Conservation (phyloP, 2,797 vertebrate species). For the Sorex maritimensis region DNA sequence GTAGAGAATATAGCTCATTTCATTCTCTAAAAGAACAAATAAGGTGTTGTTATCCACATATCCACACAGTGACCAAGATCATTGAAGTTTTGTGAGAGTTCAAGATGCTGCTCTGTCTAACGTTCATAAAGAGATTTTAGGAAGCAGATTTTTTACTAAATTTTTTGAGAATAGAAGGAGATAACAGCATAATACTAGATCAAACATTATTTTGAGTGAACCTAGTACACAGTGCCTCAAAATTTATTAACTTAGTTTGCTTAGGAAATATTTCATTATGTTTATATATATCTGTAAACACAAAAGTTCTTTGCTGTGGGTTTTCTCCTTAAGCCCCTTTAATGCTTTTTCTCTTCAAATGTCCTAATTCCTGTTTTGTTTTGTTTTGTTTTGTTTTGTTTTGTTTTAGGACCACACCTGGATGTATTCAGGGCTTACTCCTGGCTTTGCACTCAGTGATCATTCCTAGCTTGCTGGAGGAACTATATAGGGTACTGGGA, state of each 20-base stretch:
- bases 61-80: too few species aligned
- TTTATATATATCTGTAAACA: background rate
- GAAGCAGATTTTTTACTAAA: constrained; percentile 5
- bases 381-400: too few species aligned
- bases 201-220: constrained; percentile 16
- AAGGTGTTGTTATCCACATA: too few species aligned
- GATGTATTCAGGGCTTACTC: too few species aligned
- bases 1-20: background rate
- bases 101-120: too few species aligned
- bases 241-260: background rate
- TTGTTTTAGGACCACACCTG: too few species aligned
- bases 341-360: background rate
- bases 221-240: background rate
- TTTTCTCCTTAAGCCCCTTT: constrained; percentile 4
- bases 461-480: too few species aligned
- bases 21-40: background rate
- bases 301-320: background rate
- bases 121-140: background rate
- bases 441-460: too few species aligned
- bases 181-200: background rate
- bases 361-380: background rate
- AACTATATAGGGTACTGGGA: too few species aligned
- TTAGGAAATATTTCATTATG: background rate
- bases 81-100: too few species aligned
- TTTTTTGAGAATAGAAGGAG: constrained; percentile 17